Evolutionary conservation across 2,113 vertebrate genomes (phyloP).

Genomic region (Oryzias melastigma): DNA sequence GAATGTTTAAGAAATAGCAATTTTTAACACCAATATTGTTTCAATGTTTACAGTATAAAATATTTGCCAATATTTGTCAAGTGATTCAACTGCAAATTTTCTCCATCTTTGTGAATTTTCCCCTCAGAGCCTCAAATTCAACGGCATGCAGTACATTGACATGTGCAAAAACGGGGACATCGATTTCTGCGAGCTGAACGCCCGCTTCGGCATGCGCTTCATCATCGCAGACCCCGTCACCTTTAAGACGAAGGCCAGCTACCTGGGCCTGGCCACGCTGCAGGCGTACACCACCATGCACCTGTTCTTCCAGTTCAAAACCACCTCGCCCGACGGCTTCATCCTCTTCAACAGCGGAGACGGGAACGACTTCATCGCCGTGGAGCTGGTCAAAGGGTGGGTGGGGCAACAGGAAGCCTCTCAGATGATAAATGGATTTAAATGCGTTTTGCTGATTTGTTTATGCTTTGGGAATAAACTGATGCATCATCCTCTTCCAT

Average conservation of each 20-base stretch:
- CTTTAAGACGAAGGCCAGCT: slow-evolving; percentile 96
- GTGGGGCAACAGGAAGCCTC: slow-evolving; percentile 21
- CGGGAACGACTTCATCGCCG: slow-evolving; percentile 90
- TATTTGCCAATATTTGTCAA: too few species aligned
- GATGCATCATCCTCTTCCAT: too few species aligned
- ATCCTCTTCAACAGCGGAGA: slow-evolving; percentile 91
- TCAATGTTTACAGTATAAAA: too few species aligned
- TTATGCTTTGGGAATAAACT: background rate
- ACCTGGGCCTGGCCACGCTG: slow-evolving; percentile 91
- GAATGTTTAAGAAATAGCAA: too few species aligned
- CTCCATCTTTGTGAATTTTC: background rate
- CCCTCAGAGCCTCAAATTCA: slow-evolving; percentile 89
- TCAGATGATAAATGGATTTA: too few species aligned
- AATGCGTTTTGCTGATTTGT: background rate
- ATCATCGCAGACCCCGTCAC: slow-evolving; percentile 96
- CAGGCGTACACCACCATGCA: slow-evolving; percentile 98
- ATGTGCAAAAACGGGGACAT: slow-evolving; percentile 98
- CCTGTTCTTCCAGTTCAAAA: slow-evolving; percentile 99
- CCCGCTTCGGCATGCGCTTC: slow-evolving; percentile 92
- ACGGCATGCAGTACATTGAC: slow-evolving; percentile 95
- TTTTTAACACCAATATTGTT: too few species aligned
- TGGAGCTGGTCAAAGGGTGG: slow-evolving; percentile 97
- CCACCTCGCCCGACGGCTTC: slow-evolving; percentile 93
- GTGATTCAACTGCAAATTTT: background rate
- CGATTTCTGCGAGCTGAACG: slow-evolving; percentile 95